phyloP scores from a whole-genome alignment of 2,888 invertebrate species.

The Melipona beecheii region DNA sequence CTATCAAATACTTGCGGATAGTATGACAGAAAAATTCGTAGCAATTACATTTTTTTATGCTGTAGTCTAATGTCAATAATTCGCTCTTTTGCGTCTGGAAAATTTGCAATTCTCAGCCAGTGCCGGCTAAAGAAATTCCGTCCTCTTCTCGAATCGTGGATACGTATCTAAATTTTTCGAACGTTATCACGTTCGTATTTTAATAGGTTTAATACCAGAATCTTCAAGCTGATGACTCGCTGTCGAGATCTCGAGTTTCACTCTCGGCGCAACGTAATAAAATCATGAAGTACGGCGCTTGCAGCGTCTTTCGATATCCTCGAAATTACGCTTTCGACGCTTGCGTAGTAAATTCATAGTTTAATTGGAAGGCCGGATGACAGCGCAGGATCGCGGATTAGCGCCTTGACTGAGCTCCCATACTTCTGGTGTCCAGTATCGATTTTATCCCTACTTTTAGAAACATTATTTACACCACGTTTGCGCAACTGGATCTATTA shows the following conservation, averaged over 20 bases:
- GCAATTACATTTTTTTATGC: no score
- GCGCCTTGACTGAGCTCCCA: background rate
- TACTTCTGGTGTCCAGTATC: background rate
- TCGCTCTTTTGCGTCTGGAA: background rate
- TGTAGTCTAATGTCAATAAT: no score
- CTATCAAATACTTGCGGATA: no score
- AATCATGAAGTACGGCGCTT: slow-evolving; percentile 23
- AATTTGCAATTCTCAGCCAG: background rate
- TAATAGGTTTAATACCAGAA: slow-evolving; percentile 2
- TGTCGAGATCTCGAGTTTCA: slow-evolving; percentile 8
- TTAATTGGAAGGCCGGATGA: background rate
- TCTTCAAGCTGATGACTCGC: background rate
- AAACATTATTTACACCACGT: no score
- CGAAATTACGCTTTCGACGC: background rate
- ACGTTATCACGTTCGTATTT: background rate
- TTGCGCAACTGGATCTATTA: no score
- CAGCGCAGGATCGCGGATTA: background rate
- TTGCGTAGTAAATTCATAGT: background rate
- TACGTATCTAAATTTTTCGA: slow-evolving; percentile 22
- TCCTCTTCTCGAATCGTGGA: background rate
- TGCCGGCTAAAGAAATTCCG: slow-evolving; percentile 7
- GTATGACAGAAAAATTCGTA: no score
- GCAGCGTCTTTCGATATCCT: background rate
- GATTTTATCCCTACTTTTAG: background rate
- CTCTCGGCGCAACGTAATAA: background rate